Base-by-base conservation (phyloP, 2,888 invertebrate genomes). In the Erebia ligea region DNA sequence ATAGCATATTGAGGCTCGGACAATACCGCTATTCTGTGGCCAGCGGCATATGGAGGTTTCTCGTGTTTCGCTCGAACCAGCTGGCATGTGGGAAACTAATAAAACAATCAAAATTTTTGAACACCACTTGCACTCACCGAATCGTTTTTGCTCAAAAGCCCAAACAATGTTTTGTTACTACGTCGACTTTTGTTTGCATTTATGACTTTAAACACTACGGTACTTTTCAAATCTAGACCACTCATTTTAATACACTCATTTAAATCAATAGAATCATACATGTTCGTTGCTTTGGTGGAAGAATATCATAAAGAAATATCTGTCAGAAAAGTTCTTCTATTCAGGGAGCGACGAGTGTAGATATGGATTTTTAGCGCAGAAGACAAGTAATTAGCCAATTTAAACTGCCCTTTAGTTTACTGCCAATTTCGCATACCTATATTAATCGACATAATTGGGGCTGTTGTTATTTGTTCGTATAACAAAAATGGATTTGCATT, bases 1-100 rank as follows among this genome's bases (percentile, higher is more conserved):
- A 78, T 75, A 73, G 75, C 66, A 72, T 76, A 79, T 80, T 81
- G 75, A 80, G 73, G 67, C 71, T 76, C 73, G 73, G 76, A 82
- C 81, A 83, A 81, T 79, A 76, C 78, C 75, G 78, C 77, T 79
- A 78, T 80, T 79, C 80, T 80, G 76, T 75, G 77, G 68, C 67
- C 71, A 72, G 75, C 81, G 78, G 75, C 82, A 80, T 80, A 76
- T 81, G 80, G 78, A 73, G 61, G 72, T 74, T 76, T 77, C 80
- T 81, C 80, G 75, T 74, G 75, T 82, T 82, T 77, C 81, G 77
- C 76, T 73, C 63, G 73, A 64, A 76, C 78, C 80, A 80, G 79
- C 80, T 78, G 80, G 80, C 76, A 71, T 71, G 75, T 76, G 75
- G 76, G 76, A 67, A 76, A 76, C 74, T 70, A 78, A 81, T 78